Conservation (phyloP, 2,797 vertebrate species). For the Picus viridis region DNA sequence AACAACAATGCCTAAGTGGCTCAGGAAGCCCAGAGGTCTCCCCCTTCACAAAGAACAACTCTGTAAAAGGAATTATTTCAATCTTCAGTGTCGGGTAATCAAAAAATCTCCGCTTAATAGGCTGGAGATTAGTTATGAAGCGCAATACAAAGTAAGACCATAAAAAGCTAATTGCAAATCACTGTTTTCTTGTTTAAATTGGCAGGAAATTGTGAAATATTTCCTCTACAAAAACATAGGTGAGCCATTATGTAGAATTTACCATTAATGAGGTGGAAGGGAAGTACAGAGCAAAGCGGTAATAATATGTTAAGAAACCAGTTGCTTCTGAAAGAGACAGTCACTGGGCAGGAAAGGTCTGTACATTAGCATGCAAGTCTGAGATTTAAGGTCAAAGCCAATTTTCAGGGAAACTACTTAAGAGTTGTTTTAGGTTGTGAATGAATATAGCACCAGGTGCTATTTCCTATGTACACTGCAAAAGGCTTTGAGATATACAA, state of each 20-base stretch:
- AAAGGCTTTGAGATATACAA: neutral
- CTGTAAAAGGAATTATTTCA: neutral
- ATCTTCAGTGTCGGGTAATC: constrained; percentile 1
- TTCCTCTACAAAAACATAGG: constrained; percentile 41
- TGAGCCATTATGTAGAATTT: constrained; percentile 13
- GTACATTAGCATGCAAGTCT: neutral
- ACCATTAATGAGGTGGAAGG: neutral
- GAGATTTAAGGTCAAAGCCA: neutral
- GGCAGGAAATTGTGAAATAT: constrained; percentile 50
- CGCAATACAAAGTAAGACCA: constrained; percentile 30
- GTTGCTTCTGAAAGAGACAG: neutral
- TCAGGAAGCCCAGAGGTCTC: neutral
- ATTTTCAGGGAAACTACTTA: neutral
- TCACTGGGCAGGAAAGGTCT: neutral
- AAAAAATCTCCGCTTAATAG: constrained; percentile 33
- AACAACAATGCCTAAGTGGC: neutral
- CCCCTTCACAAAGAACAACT: fast-evolving
- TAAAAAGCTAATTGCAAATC: constrained; percentile 63
- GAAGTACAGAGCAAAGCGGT: neutral
- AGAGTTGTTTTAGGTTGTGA: neutral
- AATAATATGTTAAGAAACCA: neutral
- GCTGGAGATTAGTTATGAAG: constrained; percentile 33
- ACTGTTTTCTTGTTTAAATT: constrained; percentile 57
- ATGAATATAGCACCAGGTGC: neutral
- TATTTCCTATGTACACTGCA: neutral